A percentile compares a stretch with the other conserved stretches of the same genome.
These are phyloP conservation scores for Melipona beecheii DNA, from an alignment of 2,888 invertebrate genomes.

Conservation along the genomic window DNA sequence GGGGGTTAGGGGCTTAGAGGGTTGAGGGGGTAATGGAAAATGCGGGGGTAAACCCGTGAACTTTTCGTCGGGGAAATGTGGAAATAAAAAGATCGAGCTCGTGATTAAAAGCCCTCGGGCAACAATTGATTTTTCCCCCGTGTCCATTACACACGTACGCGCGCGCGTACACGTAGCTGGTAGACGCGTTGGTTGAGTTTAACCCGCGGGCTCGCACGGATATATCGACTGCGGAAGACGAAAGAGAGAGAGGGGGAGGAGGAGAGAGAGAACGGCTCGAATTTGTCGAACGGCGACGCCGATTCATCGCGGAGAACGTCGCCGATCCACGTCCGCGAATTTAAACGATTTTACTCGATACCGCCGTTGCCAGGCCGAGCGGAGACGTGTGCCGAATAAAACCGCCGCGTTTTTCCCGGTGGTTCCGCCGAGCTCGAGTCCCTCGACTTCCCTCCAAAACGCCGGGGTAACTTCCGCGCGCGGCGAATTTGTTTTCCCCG, in stretches of 20 bases:
- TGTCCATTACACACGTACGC: conserved; percentile 54
- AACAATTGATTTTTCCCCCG: conserved; percentile 78
- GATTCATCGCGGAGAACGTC: conserved; percentile 37
- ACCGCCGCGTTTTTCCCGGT: conserved; percentile 20
- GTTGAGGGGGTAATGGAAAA: conserved; percentile 38
- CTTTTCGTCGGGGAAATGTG: conserved; percentile 57
- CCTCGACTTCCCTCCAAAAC: conserved; percentile 10
- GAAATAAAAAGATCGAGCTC: conserved; percentile 78
- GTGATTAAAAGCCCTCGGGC: conserved; percentile 81
- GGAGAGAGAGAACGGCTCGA: conserved; percentile 20
- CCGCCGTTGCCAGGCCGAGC: conserved; percentile 44
- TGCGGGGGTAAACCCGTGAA: conserved; percentile 37
- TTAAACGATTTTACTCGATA: conserved; percentile 61
- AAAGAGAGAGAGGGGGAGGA: neutral
- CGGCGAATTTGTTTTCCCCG: conserved; percentile 28
- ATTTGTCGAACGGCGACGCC: conserved; percentile 46
- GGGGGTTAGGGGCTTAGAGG: no score
- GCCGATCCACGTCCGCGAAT: conserved; percentile 61
- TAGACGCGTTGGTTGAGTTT: conserved; percentile 23
- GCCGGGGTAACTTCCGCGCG: conserved; percentile 23
- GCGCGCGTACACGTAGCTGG: neutral
- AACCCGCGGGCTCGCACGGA: conserved; percentile 47
- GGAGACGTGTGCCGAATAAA: conserved; percentile 47
- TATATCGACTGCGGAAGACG: conserved; percentile 56
- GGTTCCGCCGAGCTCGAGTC: neutral